These are phyloP conservation scores for Triplophysa dalaica DNA, from an alignment of 2,113 vertebrate species.

Conservation along the genomic window DNA sequence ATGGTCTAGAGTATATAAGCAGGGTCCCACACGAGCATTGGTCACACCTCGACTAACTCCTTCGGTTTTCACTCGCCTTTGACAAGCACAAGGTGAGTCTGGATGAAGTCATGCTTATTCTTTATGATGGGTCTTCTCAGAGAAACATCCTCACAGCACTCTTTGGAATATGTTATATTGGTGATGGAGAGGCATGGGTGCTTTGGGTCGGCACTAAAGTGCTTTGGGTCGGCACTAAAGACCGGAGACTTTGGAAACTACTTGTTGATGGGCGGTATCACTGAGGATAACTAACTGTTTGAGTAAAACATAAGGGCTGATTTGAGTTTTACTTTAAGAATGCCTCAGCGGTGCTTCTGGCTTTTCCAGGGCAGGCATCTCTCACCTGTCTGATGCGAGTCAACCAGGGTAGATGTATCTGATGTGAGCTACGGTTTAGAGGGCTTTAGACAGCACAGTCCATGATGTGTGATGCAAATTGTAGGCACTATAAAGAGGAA, in stretches of 20 bases:
- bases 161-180: conserved; percentile 1
- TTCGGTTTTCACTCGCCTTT: conserved; percentile 77
- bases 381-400: too few species aligned
- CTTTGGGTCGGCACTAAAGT: background rate
- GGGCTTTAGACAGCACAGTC: background rate
- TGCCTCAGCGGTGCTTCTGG: too few species aligned
- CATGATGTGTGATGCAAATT: background rate
- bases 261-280: background rate
- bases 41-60: conserved; percentile 66
- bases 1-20: conserved; percentile 76
- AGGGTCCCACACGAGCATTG: background rate
- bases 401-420: too few species aligned
- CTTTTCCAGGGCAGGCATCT: too few species aligned
- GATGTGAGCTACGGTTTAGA: too few species aligned
- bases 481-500: too few species aligned
- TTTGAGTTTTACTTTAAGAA: background rate
- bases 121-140: background rate
- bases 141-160: background rate
- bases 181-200: background rate
- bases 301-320: background rate
- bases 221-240: background rate
- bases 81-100: conserved; percentile 76
- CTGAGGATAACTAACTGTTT: conserved; percentile 18
- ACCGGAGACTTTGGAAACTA: background rate
- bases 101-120: background rate